Evolutionary conservation across 2,113 vertebrate genomes (phyloP), one percentile per base, ranked within the genome.

Genomic region (Rousettus leschenaultii): DNA sequence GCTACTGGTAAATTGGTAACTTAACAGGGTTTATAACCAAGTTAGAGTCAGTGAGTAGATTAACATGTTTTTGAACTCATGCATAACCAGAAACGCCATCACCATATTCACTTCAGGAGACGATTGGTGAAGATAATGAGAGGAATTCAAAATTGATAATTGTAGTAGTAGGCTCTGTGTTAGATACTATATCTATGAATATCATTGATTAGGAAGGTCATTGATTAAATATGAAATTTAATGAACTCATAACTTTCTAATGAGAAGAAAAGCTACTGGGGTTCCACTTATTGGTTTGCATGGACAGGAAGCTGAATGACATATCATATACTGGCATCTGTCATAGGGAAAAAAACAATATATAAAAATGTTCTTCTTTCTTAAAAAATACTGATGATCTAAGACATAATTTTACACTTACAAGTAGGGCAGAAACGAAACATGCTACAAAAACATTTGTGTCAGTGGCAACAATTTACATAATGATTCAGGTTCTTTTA

Each of bases 141-240:
- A 70, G 21, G 85, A 24, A 80, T 33, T 86, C n/a, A 82, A 48
- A 84, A 65, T 35, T 51, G 2, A 59, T 73, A 6, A 2, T 59
- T 53, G 15, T 74, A 70, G 59, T 35, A 59, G 28, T 45, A 33
- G 2, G 38, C 7, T 18, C 19, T 82, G 26, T 79, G 15, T 84
- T 74, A 43, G 11, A 24, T 89, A 14, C 5, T 43, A 0, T 24
- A 51, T 43, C 14, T 79, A 70, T 1, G 75, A 78, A 38, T 48
- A 33, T 63, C 43, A 38, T 12, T n/a, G 53, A 33, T 71, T 78
- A 79, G 33, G 28, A 79, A 51, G 77, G 38, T 11, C 45, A 74
- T 83, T 85, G 66, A 89, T 86, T 82, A 89, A 87, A 77, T 61
- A 82, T 77, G 73, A 40, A 74, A 51, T 73, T 86, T 82, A 95